phyloP scores from a whole-genome alignment of 2,113 vertebrate genomes.

The Phylloscopus whistleri region DNA sequence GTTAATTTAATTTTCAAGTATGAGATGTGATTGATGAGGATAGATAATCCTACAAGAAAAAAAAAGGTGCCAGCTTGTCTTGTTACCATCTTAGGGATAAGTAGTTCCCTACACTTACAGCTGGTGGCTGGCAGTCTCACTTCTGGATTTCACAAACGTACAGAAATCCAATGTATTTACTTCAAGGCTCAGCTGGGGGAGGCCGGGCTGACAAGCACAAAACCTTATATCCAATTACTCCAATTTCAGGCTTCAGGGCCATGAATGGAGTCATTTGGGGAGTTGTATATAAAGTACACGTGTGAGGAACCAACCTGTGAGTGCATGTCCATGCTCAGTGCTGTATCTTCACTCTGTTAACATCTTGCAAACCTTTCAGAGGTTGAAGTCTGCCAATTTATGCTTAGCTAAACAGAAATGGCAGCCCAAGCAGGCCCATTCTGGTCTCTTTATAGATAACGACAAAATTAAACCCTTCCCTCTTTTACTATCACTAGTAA shows the following conservation, averaged over 20 bases:
- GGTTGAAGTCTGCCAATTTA: not conserved
- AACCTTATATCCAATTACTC: constrained; percentile 9
- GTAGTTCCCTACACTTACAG: not conserved
- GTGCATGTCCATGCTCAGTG: not conserved
- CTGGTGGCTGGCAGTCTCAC: not conserved
- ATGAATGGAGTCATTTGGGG: not conserved
- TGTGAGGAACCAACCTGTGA: not conserved
- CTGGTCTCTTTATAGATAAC: not conserved
- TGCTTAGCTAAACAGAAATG: not conserved
- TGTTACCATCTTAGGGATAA: constrained; percentile 32
- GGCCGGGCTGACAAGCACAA: not conserved
- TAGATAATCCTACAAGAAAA: not conserved
- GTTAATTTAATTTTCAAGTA: constrained; percentile 19
- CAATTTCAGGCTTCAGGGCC: constrained; percentile 56
- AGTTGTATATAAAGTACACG: constrained; percentile 4
- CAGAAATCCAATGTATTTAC: constrained; percentile 28
- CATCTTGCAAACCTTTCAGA: not conserved
- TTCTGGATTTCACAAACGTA: constrained; percentile 18
- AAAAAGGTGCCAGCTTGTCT: not conserved
- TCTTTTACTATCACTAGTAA: not conserved
- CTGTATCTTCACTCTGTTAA: not conserved
- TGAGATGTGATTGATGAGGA: constrained; percentile 7
- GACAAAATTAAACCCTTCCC: not conserved
- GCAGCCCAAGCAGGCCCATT: not conserved
- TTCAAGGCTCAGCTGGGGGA: not conserved